Evolutionary conservation across 2,888 invertebrate genomes (phyloP).

Genomic region (Eupithecia dodoneata): DNA sequence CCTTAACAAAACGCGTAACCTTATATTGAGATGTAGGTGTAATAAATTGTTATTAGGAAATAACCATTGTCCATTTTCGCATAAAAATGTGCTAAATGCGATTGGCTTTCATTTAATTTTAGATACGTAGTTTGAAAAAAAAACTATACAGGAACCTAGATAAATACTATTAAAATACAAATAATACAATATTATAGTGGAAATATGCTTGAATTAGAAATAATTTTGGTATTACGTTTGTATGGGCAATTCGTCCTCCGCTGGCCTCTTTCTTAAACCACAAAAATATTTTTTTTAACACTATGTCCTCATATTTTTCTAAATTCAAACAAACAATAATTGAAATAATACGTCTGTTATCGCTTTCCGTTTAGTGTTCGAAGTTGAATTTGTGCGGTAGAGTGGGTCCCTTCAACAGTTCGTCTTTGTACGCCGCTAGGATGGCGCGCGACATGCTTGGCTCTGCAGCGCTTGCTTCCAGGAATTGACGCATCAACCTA

Average conservation of each 20-base stretch:
- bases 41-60: too few species aligned
- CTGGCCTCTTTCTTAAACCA: too few species aligned
- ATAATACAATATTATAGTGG: too few species aligned
- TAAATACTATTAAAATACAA: too few species aligned
- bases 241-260: too few species aligned
- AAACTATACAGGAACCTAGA: too few species aligned
- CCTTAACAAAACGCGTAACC: not conserved
- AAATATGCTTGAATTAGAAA: too few species aligned
- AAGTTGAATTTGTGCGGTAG: slow-evolving; percentile 65
- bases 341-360: not conserved
- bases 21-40: not conserved
- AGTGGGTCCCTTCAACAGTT: slow-evolving; percentile 72
- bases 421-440: slow-evolving; percentile 79
- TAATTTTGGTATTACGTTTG: too few species aligned
- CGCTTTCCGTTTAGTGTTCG: slow-evolving; percentile 58
- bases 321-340: not conserved
- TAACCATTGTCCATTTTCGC: too few species aligned
- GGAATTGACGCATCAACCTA: slow-evolving; percentile 80
- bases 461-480: slow-evolving; percentile 77
- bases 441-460: slow-evolving; percentile 77
- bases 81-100: too few species aligned
- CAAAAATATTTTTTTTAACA: not conserved
- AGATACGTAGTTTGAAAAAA: too few species aligned
- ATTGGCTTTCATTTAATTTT: too few species aligned
- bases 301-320: not conserved